phyloP scores from a whole-genome alignment of 2,797 vertebrate genomes.

The Melopsittacus undulatus region DNA sequence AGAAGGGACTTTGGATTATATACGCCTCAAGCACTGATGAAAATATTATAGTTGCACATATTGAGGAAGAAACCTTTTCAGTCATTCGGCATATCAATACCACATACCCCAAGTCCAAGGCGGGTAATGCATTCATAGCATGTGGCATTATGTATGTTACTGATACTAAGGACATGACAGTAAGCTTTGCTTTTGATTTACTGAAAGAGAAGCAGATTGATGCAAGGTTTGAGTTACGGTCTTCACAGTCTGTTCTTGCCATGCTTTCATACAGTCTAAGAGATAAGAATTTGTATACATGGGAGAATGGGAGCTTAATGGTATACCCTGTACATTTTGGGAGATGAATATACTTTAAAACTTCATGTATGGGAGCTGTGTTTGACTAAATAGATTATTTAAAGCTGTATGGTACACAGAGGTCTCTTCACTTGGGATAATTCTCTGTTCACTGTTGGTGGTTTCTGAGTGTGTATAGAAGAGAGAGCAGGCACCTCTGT shows the following conservation, averaged over 20 bases:
- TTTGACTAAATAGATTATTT: background rate
- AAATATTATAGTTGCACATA: slow-evolving; percentile 85
- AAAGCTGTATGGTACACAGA: background rate
- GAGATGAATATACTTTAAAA: slow-evolving; percentile 64
- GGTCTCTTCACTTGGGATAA: background rate
- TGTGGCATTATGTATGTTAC: slow-evolving; percentile 92
- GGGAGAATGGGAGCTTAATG: slow-evolving; percentile 88
- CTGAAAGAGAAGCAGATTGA: slow-evolving; percentile 85
- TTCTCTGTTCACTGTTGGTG: background rate
- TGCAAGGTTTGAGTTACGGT: slow-evolving; percentile 85
- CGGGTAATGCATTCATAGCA: slow-evolving; percentile 91
- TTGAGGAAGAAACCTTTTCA: slow-evolving; percentile 88
- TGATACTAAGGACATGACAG: slow-evolving; percentile 86
- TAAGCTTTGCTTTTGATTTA: slow-evolving; percentile 92
- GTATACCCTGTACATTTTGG: slow-evolving; percentile 84
- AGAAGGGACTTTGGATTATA: slow-evolving; percentile 94
- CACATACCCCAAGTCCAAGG: slow-evolving; percentile 91
- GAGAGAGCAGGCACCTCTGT: background rate
- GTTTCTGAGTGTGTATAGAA: background rate
- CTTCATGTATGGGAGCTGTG: background rate
- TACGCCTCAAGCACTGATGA: slow-evolving; percentile 88
- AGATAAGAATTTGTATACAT: slow-evolving; percentile 87
- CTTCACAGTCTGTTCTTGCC: slow-evolving; percentile 83
- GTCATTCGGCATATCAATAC: slow-evolving; percentile 85
- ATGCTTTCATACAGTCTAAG: slow-evolving; percentile 93